Evolutionary conservation across 2,888 invertebrate genomes (phyloP).

Genomic region (Lasioglossum zephyrum): DNA sequence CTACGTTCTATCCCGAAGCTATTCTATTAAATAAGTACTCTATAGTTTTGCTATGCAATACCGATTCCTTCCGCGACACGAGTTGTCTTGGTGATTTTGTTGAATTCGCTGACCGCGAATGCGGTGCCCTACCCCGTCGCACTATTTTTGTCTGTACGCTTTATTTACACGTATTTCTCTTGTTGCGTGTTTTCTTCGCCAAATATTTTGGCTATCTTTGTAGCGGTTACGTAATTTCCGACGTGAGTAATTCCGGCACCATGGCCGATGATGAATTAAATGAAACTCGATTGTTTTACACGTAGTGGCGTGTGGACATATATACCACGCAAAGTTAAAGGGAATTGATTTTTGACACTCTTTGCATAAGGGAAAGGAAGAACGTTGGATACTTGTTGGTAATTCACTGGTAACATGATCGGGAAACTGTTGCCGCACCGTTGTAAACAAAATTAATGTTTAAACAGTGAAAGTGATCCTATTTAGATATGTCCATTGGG

Average conservation of each 20-base stretch:
- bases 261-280: conserved; percentile 69
- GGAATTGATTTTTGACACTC: conserved; percentile 71
- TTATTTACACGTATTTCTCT: conserved; percentile 71
- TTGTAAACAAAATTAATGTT: conserved; percentile 66
- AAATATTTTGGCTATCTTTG: conserved; percentile 76
- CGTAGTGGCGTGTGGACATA: conserved; percentile 57
- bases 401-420: conserved; percentile 48
- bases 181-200: conserved; percentile 74
- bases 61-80: conserved; percentile 41
- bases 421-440: conserved; percentile 31
- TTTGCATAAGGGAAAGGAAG: conserved; percentile 39
- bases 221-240: conserved; percentile 77
- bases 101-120: conserved; percentile 60
- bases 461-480: conserved; percentile 60
- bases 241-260: conserved; percentile 69
- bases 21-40: conserved; percentile 38
- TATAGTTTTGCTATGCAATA: conserved; percentile 45
- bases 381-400: conserved; percentile 24
- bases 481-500: conserved; percentile 63
- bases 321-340: conserved; percentile 58
- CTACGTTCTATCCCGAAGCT: conserved; percentile 28
- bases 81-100: conserved; percentile 60
- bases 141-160: conserved; percentile 78
- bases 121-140: conserved; percentile 72
- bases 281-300: conserved; percentile 67